Base-by-base conservation (phyloP, 2,888 invertebrate species). In the Boloria euphrosyne region DNA sequence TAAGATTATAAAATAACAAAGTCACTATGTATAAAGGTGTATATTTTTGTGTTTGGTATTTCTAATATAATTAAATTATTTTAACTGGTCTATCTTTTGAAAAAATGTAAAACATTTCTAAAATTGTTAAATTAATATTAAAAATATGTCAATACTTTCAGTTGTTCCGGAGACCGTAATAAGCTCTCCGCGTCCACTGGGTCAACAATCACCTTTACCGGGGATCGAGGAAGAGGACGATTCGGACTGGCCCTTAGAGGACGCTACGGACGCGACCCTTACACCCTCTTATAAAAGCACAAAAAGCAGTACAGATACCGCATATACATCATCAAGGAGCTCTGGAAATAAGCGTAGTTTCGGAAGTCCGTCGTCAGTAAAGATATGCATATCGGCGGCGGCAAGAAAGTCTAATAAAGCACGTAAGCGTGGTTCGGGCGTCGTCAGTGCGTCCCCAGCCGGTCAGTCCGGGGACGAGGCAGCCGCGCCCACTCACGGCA, bases 221-320 rank as follows among this genome's bases (percentile, higher is more conserved):
- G 96, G 96, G 78, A 96, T 96, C 73, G 95, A 96, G 82, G 96
- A 96, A 83, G 96, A 96, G 85, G 96, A 96, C 87, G 95, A 95
- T 82, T 94, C 94, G 66, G 94, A 94, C 79, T 91, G 90, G 86
- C 93, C 93, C 51, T 83, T 93, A 68, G 91, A 92, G 75, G 90
- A 93, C 85, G 87, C 92, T 49, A 90, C 92, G 13, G 93, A 93
- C 78, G 87, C 89, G 27, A 90, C 92, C 4, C 81, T 90, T 62
- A 90, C 92, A 62, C 92, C 92, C 44, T 93, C 91, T 22, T 93
- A 92, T 75, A 93, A 91, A 75, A 93, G 93, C 69, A 90, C 90
- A 13, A 85, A 83, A 75, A 93, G 92, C 77, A 93, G 91, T 74
- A 92, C 89, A 51, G 92, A 92, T 76, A 93, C 91, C 71, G 93